phyloP scores from a whole-genome alignment of 2,113 vertebrate species.

The Hyperopisus bebe region DNA sequence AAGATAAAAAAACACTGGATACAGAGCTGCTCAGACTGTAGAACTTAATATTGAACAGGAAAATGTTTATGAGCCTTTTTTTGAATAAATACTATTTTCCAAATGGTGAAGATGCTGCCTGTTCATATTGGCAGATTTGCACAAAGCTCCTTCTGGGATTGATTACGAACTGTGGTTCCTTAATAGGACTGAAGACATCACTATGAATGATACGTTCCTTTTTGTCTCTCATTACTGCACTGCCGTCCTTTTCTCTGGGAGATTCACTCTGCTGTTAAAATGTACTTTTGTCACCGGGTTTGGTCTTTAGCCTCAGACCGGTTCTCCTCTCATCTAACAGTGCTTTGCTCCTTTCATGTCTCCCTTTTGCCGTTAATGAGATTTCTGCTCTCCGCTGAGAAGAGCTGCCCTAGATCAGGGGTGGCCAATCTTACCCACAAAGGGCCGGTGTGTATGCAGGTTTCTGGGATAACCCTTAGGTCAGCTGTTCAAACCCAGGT shows the following conservation, averaged over 20 bases:
- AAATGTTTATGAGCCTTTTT: neutral
- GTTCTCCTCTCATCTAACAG: neutral
- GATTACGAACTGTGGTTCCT: neutral
- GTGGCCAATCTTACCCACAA: neutral
- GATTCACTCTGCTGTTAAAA: neutral
- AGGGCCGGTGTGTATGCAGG: neutral
- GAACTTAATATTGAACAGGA: neutral
- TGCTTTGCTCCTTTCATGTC: neutral
- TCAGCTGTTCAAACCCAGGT: neutral
- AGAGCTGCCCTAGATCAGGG: neutral
- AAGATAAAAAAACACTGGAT: neutral
- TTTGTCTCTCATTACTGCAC: neutral
- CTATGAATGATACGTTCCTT: neutral
- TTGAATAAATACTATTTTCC: neutral
- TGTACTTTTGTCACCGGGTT: neutral
- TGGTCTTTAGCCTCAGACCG: neutral
- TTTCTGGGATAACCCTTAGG: neutral
- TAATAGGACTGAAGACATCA: neutral
- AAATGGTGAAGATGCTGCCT: neutral
- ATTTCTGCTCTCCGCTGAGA: neutral
- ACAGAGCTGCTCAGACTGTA: neutral
- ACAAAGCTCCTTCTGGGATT: neutral
- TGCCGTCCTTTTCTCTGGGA: neutral
- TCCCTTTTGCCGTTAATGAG: neutral
- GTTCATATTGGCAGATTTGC: neutral